These are phyloP conservation scores for Tubulanus polymorphus DNA, from an alignment of 2,888 invertebrate species.

Conservation along the genomic window DNA sequence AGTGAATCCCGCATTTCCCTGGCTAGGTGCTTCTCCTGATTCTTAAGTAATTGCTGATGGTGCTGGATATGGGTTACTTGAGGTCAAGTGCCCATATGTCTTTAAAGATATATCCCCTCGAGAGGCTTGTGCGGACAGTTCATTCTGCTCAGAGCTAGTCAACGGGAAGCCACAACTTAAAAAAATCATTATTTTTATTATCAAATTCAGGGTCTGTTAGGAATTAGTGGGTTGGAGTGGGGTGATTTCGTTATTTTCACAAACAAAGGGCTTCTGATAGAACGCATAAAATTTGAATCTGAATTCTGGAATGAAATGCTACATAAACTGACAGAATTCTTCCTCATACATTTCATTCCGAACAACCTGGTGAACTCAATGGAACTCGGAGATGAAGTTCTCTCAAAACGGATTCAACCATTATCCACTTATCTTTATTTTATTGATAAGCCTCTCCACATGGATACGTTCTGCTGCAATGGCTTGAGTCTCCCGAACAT, in stretches of 20 bases:
- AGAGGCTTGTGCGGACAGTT: neutral
- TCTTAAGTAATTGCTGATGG: neutral
- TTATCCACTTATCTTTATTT: conserved; percentile 2
- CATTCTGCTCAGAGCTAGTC: neutral
- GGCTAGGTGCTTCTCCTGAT: conserved; percentile 7
- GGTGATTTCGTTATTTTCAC: conserved; percentile 24
- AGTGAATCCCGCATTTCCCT: neutral
- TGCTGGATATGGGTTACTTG: conserved; percentile 2
- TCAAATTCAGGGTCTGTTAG: conserved; percentile 23
- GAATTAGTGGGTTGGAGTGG: conserved; percentile 14
- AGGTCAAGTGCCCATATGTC: neutral
- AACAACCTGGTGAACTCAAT: neutral
- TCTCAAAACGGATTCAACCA: too few species aligned
- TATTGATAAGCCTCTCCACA: conserved; percentile 6
- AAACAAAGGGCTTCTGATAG: conserved; percentile 12
- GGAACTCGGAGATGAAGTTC: too few species aligned
- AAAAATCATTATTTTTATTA: conserved; percentile 15
- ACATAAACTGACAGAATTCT: neutral
- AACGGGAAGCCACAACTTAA: neutral
- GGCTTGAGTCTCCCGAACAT: conserved; percentile 6
- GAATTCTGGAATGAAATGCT: conserved; percentile 4
- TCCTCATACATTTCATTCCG: neutral
- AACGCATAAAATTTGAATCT: conserved; percentile 15
- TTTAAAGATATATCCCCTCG: neutral
- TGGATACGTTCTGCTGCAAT: conserved; percentile 7